Evolutionary conservation across 2,797 vertebrate genomes (phyloP).

Genomic region (Rhabdophis nuchalis): DNA sequence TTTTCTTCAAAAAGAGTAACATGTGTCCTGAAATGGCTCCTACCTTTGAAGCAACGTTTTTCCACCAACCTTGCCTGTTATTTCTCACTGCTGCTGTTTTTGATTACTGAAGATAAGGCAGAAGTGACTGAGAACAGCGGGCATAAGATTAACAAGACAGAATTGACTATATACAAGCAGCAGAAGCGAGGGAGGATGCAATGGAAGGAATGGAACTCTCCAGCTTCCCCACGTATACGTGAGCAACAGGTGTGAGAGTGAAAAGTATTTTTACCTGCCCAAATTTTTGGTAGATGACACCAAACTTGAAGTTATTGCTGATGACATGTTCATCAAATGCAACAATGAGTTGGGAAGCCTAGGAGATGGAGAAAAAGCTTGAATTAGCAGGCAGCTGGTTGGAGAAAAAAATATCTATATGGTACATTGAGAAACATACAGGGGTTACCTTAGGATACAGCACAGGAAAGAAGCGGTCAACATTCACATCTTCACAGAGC

Average conservation of each 20-base stretch:
- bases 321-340: conserved; percentile 71
- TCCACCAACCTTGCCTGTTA: no score
- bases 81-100: neutral
- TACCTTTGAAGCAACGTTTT: neutral
- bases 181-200: neutral
- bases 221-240: no score
- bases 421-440: neutral
- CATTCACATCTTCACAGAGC: conserved; percentile 86
- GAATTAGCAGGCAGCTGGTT: neutral
- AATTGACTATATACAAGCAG: neutral
- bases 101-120: neutral
- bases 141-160: neutral
- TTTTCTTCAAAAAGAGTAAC: neutral
- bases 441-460: conserved; percentile 86
- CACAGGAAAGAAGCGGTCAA: conserved; percentile 87
- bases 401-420: neutral
- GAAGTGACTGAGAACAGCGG: neutral
- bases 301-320: conserved; percentile 73
- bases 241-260: neutral
- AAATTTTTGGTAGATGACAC: conserved; percentile 71
- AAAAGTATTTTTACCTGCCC: conserved; percentile 61
- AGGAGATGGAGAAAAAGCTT: conserved; percentile 29
- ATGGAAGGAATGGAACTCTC: neutral
- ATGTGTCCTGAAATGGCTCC: neutral
- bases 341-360: conserved; percentile 70